phyloP scores from a whole-genome alignment of 2,888 invertebrate genomes.

The Pristionchus japonicus region DNA sequence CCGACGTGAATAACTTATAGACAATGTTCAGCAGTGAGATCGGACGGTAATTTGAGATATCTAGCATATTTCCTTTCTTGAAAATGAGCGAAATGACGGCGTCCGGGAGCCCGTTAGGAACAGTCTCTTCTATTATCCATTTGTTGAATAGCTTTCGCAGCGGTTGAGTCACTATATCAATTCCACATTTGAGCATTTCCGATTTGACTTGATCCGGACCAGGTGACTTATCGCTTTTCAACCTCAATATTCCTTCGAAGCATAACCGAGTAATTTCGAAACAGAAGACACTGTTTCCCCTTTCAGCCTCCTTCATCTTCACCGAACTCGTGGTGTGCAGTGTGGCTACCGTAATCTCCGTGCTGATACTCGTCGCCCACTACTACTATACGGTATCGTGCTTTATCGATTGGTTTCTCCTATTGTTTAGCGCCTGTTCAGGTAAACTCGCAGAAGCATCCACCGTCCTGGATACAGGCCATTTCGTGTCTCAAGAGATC shows the following conservation, averaged over 20 bases:
- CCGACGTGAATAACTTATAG: slow-evolving; percentile 43
- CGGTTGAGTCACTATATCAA: background rate
- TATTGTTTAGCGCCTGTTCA: background rate
- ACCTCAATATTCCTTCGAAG: background rate
- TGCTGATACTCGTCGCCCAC: slow-evolving; percentile 23
- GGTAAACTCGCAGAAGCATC: background rate
- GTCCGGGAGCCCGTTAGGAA: background rate
- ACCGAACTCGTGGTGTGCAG: slow-evolving; percentile 42
- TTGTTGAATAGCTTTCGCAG: background rate
- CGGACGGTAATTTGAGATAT: slow-evolving; percentile 51
- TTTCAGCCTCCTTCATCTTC: slow-evolving; percentile 44
- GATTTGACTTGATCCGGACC: background rate
- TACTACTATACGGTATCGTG: background rate
- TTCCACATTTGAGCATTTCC: background rate
- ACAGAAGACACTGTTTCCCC: too few species aligned
- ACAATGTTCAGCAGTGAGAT: slow-evolving; percentile 47
- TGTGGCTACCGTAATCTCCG: slow-evolving; percentile 38
- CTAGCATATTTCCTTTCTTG: slow-evolving; percentile 50
- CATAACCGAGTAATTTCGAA: too few species aligned
- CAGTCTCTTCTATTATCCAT: background rate
- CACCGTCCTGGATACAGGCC: background rate
- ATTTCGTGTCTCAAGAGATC: background rate
- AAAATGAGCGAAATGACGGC: slow-evolving; percentile 8
- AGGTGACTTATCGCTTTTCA: background rate
- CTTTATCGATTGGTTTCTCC: background rate